Conservation (phyloP, 2,797 vertebrate species). For the Danio choprae region DNA sequence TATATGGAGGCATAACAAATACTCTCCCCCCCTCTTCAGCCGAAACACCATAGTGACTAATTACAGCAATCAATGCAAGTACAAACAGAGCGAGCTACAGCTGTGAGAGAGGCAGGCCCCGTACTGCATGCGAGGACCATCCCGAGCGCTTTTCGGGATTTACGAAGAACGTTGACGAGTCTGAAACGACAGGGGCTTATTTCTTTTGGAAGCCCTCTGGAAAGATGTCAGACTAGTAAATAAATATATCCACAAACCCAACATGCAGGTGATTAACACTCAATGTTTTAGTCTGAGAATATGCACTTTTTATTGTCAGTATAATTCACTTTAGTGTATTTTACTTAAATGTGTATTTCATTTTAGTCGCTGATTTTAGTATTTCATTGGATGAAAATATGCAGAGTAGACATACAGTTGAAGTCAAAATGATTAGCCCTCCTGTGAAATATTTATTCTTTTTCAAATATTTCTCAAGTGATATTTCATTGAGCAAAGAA, state of each 20-base stretch:
- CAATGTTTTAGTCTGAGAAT: no score
- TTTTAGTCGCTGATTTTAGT: no score
- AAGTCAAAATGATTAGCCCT: no score
- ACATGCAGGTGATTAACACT: background rate
- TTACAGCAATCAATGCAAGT: constrained; percentile 48
- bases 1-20: constrained; percentile 52
- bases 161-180: background rate
- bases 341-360: no score
- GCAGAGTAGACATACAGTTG: no score
- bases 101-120: constrained; percentile 26
- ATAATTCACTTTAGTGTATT: no score
- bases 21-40: constrained; percentile 36
- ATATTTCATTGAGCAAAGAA: no score
- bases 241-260: constrained; percentile 46
- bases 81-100: constrained; percentile 43
- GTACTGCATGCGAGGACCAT: constrained; percentile 5
- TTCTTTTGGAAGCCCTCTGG: background rate
- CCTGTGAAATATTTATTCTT: no score
- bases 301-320: no score
- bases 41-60: constrained; percentile 52
- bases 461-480: no score
- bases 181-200: constrained; percentile 34
- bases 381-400: no score
- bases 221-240: constrained; percentile 26
- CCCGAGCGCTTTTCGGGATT: background rate